Conservation (phyloP, 2,888 invertebrate species). For the Oligia fasciuncula region DNA sequence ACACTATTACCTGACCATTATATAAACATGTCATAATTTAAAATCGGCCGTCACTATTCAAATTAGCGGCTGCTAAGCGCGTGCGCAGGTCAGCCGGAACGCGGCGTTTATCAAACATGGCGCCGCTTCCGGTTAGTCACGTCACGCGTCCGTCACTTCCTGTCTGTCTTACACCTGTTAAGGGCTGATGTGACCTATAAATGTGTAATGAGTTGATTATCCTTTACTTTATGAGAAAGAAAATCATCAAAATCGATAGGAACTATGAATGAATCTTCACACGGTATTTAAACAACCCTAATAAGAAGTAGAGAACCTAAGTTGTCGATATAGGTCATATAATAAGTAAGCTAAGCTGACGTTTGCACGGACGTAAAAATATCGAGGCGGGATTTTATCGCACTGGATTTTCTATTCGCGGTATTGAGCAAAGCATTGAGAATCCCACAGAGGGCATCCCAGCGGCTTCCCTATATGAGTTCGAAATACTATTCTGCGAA, state of each 20-base stretch:
- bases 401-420: too few relatives aligned
- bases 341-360: not conserved
- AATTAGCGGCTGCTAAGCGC: slow-evolving; percentile 76
- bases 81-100: slow-evolving; percentile 76
- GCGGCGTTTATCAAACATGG: slow-evolving; percentile 81
- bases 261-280: not conserved
- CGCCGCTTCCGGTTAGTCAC: slow-evolving; percentile 78
- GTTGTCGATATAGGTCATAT: not conserved
- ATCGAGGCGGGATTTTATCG: too few relatives aligned
- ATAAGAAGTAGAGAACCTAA: not conserved
- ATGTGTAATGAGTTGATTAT: slow-evolving; percentile 39
- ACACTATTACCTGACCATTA: slow-evolving; percentile 43
- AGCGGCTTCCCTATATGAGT: too few relatives aligned
- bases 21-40: slow-evolving; percentile 53
- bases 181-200: slow-evolving; percentile 58
- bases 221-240: not conserved
- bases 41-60: slow-evolving; percentile 59
- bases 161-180: slow-evolving; percentile 63
- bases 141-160: slow-evolving; percentile 72
- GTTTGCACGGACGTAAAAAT: too few relatives aligned
- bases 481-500: too few relatives aligned
- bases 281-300: not conserved
- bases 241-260: not conserved
- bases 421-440: too few relatives aligned
- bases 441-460: too few relatives aligned